Evolutionary conservation across 2,888 invertebrate species (phyloP).

Genomic region (Tetragonisca angustula): DNA sequence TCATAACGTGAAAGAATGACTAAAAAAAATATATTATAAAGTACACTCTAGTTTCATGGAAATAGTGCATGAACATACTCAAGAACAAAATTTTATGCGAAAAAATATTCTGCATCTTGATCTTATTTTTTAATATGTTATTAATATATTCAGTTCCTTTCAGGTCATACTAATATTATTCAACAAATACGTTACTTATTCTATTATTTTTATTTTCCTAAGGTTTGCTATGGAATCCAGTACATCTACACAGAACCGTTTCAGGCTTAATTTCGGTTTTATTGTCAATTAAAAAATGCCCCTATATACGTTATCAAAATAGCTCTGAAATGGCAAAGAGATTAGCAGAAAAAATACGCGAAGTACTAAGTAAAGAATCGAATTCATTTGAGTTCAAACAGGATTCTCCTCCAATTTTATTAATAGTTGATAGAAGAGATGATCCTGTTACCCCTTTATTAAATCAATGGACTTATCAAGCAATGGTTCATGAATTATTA

Average conservation of each 20-base stretch:
- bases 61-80: background rate
- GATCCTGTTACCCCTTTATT: conserved; percentile 98
- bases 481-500: conserved; percentile 99
- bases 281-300: conserved; percentile 95
- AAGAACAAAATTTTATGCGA: background rate
- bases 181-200: conserved; percentile 5
- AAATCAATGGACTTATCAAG: conserved; percentile 99
- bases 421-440: conserved; percentile 96
- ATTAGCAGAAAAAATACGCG: conserved; percentile 93
- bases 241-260: conserved; percentile 90
- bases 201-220: conserved; percentile 18
- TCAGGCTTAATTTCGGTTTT: conserved; percentile 94
- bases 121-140: background rate
- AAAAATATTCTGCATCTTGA: background rate
- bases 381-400: conserved; percentile 94
- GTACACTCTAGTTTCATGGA: too few relatives aligned
- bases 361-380: conserved; percentile 94
- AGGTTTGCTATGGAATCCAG: conserved; percentile 91
- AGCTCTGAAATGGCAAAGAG: conserved; percentile 94
- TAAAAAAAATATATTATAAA: background rate
- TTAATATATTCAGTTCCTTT: background rate
- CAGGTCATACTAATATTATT: too few relatives aligned
- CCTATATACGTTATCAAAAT: conserved; percentile 94
- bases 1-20: background rate
- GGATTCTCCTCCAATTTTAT: conserved; percentile 90